These are phyloP conservation scores for Enteromius argenteus DNA, from an alignment of 2,797 vertebrate species.

Conservation along the genomic window DNA sequence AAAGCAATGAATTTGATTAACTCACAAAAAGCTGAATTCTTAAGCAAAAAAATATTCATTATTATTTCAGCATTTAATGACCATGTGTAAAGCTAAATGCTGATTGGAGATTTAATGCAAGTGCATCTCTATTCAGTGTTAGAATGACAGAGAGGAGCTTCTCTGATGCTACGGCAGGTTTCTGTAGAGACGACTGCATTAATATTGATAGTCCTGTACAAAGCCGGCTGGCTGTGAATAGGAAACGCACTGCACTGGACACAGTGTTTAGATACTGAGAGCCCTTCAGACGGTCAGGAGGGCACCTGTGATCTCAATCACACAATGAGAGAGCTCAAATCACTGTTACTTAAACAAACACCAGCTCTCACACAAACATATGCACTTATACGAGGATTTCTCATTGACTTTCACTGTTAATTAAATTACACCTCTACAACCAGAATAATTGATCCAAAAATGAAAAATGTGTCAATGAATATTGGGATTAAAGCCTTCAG, in stretches of 20 bases:
- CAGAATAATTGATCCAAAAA: neutral
- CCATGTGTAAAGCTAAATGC: constrained; percentile 7
- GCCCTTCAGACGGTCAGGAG: constrained; percentile 34
- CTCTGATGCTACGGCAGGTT: constrained; percentile 49
- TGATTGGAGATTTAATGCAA: constrained; percentile 29
- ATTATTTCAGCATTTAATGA: neutral
- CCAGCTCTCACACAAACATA: constrained; percentile 39
- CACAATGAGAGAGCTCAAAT: constrained; percentile 1
- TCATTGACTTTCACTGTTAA: neutral
- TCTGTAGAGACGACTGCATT: constrained; percentile 50
- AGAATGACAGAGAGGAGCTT: constrained; percentile 43
- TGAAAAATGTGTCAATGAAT: neutral
- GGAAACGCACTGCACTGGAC: constrained; percentile 38
- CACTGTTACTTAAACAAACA: constrained; percentile 18
- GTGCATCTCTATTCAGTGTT: constrained; percentile 35
- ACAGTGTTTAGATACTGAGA: constrained; percentile 37
- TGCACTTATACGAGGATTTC: neutral
- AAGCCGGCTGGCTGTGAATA: constrained; percentile 48
- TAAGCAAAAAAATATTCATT: neutral
- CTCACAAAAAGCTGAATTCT: neutral
- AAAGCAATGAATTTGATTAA: constrained; percentile 9
- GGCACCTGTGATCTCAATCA: constrained; percentile 31
- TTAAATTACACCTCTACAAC: neutral
- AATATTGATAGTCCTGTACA: constrained; percentile 50
- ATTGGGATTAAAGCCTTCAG: neutral